These are phyloP conservation scores for Diloba caeruleocephala DNA, from an alignment of 2,888 invertebrate genomes.

Conservation along the genomic window DNA sequence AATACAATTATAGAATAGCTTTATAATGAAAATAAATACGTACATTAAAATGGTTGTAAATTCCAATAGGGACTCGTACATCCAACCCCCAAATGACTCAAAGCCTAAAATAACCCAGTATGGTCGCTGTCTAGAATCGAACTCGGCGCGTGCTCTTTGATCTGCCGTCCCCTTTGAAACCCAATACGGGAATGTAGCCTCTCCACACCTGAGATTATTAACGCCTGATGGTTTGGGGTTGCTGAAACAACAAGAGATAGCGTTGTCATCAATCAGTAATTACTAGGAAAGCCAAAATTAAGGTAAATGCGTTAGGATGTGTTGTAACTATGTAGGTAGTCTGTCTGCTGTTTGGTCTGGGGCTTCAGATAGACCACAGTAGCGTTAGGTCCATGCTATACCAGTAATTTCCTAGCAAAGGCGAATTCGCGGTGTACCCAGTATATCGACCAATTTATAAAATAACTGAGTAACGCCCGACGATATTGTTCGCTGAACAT, in stretches of 20 bases:
- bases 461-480: too few species aligned
- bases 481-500: too few species aligned
- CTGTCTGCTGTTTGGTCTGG: too few species aligned
- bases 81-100: constrained; percentile 27
- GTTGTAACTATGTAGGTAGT: not conserved
- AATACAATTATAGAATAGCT: too few species aligned
- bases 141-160: constrained; percentile 58
- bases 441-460: too few species aligned
- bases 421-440: too few species aligned
- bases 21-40: not conserved
- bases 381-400: too few species aligned
- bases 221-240: constrained; percentile 55
- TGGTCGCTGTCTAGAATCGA: constrained; percentile 56
- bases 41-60: constrained; percentile 1
- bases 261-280: constrained; percentile 34
- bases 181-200: constrained; percentile 49
- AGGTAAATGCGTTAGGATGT: not conserved
- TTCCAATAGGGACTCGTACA: constrained; percentile 21
- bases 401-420: too few species aligned
- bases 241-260: constrained; percentile 46
- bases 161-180: constrained; percentile 60
- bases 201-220: constrained; percentile 62
- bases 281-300: constrained; percentile 5
- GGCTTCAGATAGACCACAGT: too few species aligned
- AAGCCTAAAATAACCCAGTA: constrained; percentile 49